phyloP scores from a whole-genome alignment of 2,888 invertebrate genomes.

The Ectobius pallidus region DNA sequence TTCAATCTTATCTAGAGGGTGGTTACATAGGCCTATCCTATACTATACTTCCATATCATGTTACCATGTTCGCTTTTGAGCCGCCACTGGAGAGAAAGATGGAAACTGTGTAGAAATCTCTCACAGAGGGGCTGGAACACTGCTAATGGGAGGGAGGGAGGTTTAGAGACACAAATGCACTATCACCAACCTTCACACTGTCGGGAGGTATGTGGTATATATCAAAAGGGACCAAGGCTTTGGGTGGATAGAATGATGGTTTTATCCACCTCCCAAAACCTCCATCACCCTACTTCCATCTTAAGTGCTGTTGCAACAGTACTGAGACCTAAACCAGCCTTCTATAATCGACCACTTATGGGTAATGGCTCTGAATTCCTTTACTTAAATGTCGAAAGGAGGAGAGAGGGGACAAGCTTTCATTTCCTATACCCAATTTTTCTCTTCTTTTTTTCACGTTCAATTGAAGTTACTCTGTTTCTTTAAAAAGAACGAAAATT shows the following conservation, averaged over 20 bases:
- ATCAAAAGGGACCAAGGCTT: not conserved
- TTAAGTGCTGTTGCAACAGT: not conserved
- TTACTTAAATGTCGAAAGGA: not conserved
- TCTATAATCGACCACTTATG: conserved; percentile 31
- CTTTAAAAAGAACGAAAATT: conserved; percentile 13
- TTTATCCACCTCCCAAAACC: conserved; percentile 9
- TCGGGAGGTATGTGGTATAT: not conserved
- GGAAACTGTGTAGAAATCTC: not conserved
- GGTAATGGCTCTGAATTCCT: conserved; percentile 29
- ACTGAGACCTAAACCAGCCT: not conserved
- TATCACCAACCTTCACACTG: conserved; percentile 5
- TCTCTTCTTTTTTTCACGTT: not conserved
- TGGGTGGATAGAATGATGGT: conserved; percentile 3
- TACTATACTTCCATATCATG: no score
- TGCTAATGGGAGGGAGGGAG: conserved; percentile 9
- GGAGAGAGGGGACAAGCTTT: not conserved
- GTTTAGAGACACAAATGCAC: conserved; percentile 14
- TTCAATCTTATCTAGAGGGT: no score
- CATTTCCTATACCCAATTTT: not conserved
- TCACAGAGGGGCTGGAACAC: not conserved
- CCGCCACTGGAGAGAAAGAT: no score
- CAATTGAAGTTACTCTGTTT: conserved; percentile 1
- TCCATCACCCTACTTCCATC: not conserved
- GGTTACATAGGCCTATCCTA: no score
- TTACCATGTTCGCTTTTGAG: no score